These are phyloP conservation scores for Lasioglossum figueresi DNA, from an alignment of 2,888 invertebrate species.

Conservation along the genomic window DNA sequence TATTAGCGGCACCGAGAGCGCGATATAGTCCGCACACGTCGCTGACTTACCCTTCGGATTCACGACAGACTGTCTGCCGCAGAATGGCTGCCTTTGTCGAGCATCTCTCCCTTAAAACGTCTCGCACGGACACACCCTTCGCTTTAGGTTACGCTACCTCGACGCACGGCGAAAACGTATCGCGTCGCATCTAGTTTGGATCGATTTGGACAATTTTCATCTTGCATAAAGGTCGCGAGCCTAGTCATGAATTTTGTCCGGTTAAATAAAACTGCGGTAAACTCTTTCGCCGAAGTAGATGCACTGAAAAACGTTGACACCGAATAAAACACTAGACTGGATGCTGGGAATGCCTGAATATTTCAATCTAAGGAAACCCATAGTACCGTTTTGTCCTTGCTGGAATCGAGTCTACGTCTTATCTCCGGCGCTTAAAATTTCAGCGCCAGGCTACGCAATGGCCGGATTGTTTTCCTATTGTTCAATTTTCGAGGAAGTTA, in stretches of 20 bases:
- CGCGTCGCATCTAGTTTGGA: background rate
- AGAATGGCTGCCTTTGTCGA: background rate
- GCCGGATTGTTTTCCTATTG: slow-evolving; percentile 41
- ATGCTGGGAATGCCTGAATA: slow-evolving; percentile 33
- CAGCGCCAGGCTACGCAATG: slow-evolving; percentile 7
- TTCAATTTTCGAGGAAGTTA: slow-evolving; percentile 10
- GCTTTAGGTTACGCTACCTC: background rate
- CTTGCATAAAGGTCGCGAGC: background rate
- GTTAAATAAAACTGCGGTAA: no score
- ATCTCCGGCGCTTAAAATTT: slow-evolving; percentile 37
- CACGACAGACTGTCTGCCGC: background rate
- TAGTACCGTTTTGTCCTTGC: slow-evolving; percentile 2
- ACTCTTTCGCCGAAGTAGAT: background rate
- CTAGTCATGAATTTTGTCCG: no score
- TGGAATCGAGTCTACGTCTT: background rate
- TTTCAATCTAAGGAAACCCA: slow-evolving; percentile 21
- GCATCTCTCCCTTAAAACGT: background rate
- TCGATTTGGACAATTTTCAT: background rate
- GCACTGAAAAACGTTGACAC: background rate
- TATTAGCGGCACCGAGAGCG: background rate
- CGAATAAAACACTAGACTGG: background rate
- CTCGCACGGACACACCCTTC: background rate
- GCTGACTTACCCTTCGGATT: slow-evolving; percentile 1
- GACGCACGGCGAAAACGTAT: background rate
- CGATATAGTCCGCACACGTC: slow-evolving; percentile 1